Evolutionary conservation across 2,113 vertebrate species (phyloP).

Genomic region (Platichthys flesus): DNA sequence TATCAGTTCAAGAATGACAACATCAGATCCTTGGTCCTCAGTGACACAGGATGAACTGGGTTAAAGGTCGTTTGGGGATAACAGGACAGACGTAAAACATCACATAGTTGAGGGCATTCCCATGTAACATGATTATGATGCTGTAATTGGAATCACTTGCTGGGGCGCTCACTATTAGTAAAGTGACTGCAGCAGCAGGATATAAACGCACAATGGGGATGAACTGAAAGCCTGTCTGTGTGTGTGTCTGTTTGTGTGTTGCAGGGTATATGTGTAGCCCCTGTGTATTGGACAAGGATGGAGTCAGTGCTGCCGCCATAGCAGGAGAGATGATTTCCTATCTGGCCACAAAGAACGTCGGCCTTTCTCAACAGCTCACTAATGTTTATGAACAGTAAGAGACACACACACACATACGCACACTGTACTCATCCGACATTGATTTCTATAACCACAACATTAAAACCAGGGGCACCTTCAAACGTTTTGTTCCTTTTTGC

Average conservation of each 20-base stretch:
- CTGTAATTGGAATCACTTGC: constrained; percentile 42
- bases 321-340: constrained; percentile 91
- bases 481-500: too few species aligned
- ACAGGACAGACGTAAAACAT: constrained; percentile 12
- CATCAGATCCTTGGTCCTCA: not conserved
- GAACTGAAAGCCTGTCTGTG: not conserved
- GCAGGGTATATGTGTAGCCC: constrained; percentile 97
- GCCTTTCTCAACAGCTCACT: constrained; percentile 89
- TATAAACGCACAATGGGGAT: not conserved
- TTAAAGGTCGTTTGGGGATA: constrained; percentile 22
- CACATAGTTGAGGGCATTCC: constrained; percentile 39
- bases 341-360: constrained; percentile 86
- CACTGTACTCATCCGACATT: not conserved
- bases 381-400: constrained; percentile 92
- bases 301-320: constrained; percentile 94
- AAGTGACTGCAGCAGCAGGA: constrained; percentile 19
- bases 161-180: constrained; percentile 14
- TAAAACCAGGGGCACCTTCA: not conserved
- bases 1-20: not conserved
- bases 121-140: constrained; percentile 46
- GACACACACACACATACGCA: not conserved
- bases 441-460: not conserved
- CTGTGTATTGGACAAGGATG: constrained; percentile 96
- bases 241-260: constrained; percentile 1
- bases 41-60: constrained; percentile 6